Evolutionary conservation across 2,797 vertebrate genomes (phyloP).

Genomic region (Mus caroli): DNA sequence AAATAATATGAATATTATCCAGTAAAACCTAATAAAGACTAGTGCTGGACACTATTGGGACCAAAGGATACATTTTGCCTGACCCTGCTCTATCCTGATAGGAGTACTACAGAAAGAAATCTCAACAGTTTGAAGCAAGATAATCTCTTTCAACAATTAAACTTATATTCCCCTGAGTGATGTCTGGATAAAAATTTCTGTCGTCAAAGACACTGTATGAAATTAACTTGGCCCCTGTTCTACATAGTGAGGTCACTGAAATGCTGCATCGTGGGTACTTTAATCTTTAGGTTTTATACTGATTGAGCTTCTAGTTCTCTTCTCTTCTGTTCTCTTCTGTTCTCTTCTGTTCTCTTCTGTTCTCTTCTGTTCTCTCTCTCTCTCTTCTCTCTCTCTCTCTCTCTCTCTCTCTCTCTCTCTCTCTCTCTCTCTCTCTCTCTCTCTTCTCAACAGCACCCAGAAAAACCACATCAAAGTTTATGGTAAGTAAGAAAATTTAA

Average conservation of each 20-base stretch:
- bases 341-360: too few species aligned
- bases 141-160: conserved; percentile 50
- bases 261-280: not conserved
- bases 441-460: not conserved
- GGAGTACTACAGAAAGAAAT: conserved; percentile 15
- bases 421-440: not conserved
- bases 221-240: not conserved
- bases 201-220: not conserved
- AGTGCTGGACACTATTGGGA: not conserved
- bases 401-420: not conserved
- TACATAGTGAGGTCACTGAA: not conserved
- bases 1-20: not conserved
- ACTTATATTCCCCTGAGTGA: not conserved
- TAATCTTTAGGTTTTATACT: not conserved
- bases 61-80: not conserved
- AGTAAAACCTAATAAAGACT: not conserved
- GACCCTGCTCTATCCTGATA: not conserved
- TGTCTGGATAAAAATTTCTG: rapidly evolving
- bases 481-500: conserved; percentile 74
- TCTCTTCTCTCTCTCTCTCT: not conserved
- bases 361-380: too few species aligned
- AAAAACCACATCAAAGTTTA: conserved; percentile 55
- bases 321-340: too few species aligned
- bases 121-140: not conserved
- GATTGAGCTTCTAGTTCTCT: not conserved